Evolutionary conservation across 2,888 invertebrate species (phyloP), one percentile per base, ranked within the genome.

Genomic region (Trachelus tabidus): DNA sequence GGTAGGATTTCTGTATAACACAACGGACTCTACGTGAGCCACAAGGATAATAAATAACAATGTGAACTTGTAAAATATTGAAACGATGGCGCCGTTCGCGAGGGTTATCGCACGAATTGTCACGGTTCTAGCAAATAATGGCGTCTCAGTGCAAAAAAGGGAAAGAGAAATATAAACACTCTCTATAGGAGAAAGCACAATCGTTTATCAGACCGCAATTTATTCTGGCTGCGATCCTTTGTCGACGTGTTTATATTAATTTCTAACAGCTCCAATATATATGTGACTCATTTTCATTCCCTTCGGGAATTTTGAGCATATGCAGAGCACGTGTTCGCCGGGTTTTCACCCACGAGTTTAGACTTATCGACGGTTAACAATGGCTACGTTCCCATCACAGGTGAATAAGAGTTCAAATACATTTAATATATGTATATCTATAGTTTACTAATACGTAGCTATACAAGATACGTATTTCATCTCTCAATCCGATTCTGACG

Each of bases 81-180:
- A 83, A 85, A 84, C 85, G 87, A 86, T 87, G 88, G 88, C 89
- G 89, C 87, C 88, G 85, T 82, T 77, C 82, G 83, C 80, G 78
- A 84, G 85, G 88, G 90, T 89, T 89, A 89, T 89, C 90, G 85
- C 83, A 76, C 81, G 82, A 84, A 86, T 83, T 85, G 85, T 87
- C 84, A 85, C 81, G 83, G 83, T 85, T 83, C 81, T 83, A 84
- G 86, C 83, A 88, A 88, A 89, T 87, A 85, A 85, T 83, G 78
- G 79, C 12, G 71, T 77, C 78, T 80, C 78, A 77, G 23, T 76
- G 78, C 76, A 35, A 69, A 73, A 81, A 81, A 74, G 76, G 77
- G 71, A 31, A 85, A 82, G 77, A 80, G 81, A 86, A 37, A 37
- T 12, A 15, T 23, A 40, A 40, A 40, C 15, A 40, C 6, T 23